A percentile compares a stretch with the other conserved stretches of the same genome.
Conservation (phyloP, 1,140 invertebrate species). For the Cydia pomonella region DNA sequence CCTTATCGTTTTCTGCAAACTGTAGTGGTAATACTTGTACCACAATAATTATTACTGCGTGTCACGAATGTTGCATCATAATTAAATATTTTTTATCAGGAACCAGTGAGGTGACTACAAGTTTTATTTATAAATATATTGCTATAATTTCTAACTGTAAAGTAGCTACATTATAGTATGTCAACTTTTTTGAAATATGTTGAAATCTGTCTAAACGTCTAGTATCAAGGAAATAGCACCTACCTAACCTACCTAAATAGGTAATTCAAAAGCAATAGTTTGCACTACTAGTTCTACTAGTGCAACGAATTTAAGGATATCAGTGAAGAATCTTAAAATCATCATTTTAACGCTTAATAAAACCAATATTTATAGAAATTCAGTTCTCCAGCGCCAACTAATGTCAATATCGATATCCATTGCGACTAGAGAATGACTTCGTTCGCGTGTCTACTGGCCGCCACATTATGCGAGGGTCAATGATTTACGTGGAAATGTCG, state of each 20-base stretch:
- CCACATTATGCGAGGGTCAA: constrained; percentile 27
- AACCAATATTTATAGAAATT: no score
- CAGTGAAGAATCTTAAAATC: no score
- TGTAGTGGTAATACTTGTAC: not conserved
- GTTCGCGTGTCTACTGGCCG: not conserved
- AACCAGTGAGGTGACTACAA: not conserved
- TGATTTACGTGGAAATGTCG: constrained; percentile 29
- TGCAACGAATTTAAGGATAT: no score
- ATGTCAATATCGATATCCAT: constrained; percentile 10
- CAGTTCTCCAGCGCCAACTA: not conserved
- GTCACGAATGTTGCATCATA: constrained; percentile 11
- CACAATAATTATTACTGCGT: not conserved
- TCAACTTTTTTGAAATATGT: no score
- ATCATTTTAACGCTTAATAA: no score
- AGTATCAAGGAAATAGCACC: no score
- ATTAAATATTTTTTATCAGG: not conserved
- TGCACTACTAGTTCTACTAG: no score
- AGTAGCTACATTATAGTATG: no score
- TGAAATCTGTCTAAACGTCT: no score
- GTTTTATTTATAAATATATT: not conserved
- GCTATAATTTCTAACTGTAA: no score
- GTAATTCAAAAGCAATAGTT: no score
- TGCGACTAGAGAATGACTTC: not conserved
- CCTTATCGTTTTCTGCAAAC: not conserved
- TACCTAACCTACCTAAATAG: no score